Evolutionary conservation across 2,797 vertebrate species (phyloP), one percentile per base, ranked within the genome.

Genomic region (Amblyraja radiata): DNA sequence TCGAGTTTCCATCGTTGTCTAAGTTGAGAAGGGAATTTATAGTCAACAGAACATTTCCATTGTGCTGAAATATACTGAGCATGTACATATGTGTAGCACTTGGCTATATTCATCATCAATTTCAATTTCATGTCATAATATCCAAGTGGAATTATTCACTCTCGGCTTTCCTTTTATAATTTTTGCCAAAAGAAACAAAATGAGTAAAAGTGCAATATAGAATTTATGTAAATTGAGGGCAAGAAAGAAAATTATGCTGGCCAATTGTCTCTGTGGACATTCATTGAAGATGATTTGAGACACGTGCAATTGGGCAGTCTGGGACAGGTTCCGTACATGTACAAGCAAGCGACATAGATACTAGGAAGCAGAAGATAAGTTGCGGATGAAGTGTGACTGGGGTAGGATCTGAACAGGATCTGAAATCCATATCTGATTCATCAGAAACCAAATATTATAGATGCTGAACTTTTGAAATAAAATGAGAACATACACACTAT

Each of bases 171-270:
- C 16, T 39, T 46, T 90, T 90, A 28, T 73, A 73, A 63, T 63
- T 63, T 86, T n/a, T 28, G 5, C 68, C 88, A 54, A 46, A 73
- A 95, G 95, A 95, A n/a, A 94, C 95, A 96, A 94, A 90, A 80
- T 78, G 95, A 96, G 96, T 95, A 97, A 96, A 96, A 95, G 97
- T 97, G 97, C 97, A 97, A 97, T 97, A 97, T 95, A 94, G 94
- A 94, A 93, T 94, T 95, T 93, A 71, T 94, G 94, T 93, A 93
- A 93, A 93, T 95, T 90, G 92, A 79, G 71, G 83, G 54, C 23
- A 90, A 73, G 63, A 28, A 68, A 68, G 65, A 68, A 68, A 28
- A 28, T 86, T 54, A 86, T 86, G 58, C 61, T n/a, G 58, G 83
- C 54, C 54, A 84, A 58, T 84, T 28, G 58, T 25, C 74, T 32